These are phyloP conservation scores for Diarsia brunnea DNA, from an alignment of 2,888 invertebrate species.

Conservation along the genomic window DNA sequence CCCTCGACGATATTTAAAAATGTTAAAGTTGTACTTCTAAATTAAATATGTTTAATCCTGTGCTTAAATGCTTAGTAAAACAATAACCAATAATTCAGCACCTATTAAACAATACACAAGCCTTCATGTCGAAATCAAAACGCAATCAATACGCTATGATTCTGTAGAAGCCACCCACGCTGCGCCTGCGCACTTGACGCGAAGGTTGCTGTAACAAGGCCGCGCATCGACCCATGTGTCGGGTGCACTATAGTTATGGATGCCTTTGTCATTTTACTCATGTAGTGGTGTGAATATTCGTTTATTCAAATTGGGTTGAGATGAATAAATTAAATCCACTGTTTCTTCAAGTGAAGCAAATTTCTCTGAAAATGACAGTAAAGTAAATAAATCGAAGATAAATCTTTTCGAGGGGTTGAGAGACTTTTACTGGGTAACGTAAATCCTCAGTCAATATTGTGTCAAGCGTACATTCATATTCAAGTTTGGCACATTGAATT, in stretches of 20 bases:
- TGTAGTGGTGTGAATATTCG: neutral
- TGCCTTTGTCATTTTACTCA: neutral
- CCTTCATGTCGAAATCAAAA: slow-evolving; percentile 27
- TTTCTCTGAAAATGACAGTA: neutral
- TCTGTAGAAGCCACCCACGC: slow-evolving; percentile 56
- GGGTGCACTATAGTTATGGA: neutral
- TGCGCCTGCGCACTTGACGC: slow-evolving; percentile 57
- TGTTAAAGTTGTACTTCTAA: neutral
- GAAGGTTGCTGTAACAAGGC: slow-evolving; percentile 62
- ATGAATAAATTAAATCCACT: neutral
- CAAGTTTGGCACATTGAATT: neutral
- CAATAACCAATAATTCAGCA: neutral
- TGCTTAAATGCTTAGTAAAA: neutral
- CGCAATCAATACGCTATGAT: slow-evolving; percentile 38
- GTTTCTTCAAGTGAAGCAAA: neutral
- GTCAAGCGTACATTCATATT: neutral
- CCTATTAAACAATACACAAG: slow-evolving; percentile 24
- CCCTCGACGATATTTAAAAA: neutral
- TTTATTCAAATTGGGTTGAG: neutral
- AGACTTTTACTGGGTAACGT: neutral
- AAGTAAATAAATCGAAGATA: neutral
- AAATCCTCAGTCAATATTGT: neutral
- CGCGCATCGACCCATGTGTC: slow-evolving; percentile 11
- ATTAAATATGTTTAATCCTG: neutral
- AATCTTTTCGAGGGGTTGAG: neutral